Evolutionary conservation across 2,888 invertebrate genomes (phyloP).

Genomic region (Macrostomum cliftonense): DNA sequence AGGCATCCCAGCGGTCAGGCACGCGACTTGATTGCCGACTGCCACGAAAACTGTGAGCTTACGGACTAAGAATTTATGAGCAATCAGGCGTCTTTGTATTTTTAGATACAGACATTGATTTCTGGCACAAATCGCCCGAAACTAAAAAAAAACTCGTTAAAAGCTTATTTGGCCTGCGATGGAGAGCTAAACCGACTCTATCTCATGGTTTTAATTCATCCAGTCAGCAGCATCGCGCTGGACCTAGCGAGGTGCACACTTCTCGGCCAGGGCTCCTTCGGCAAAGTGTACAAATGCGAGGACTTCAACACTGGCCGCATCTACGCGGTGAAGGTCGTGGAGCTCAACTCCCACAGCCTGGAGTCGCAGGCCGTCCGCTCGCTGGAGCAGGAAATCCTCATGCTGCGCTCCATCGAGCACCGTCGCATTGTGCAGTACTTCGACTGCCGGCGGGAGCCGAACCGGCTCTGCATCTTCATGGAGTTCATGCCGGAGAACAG

Average conservation of each 20-base stretch:
- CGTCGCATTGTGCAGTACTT: conserved; percentile 38
- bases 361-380: conserved; percentile 3
- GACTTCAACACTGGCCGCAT: conserved; percentile 37
- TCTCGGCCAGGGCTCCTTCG: conserved; percentile 37
- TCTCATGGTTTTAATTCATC: too few relatives aligned
- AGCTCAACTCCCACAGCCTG: conserved; percentile 26
- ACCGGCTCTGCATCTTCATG: conserved; percentile 39
- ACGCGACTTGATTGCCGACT: too few relatives aligned
- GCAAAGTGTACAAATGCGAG: conserved; percentile 37
- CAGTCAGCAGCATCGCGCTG: too few relatives aligned
- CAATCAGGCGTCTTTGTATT: too few relatives aligned
- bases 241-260: not conserved
- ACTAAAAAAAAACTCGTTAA: too few relatives aligned
- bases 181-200: too few relatives aligned
- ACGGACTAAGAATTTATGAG: too few relatives aligned
- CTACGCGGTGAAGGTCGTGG: conserved; percentile 36
- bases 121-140: too few relatives aligned
- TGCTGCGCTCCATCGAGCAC: conserved; percentile 28
- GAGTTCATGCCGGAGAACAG: conserved; percentile 40
- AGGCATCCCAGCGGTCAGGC: too few relatives aligned
- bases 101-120: too few relatives aligned
- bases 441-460: conserved; percentile 30
- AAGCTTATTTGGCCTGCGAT: too few relatives aligned
- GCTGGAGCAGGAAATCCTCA: conserved; percentile 23
- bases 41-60: too few relatives aligned